Conservation (phyloP, 2,797 vertebrate genomes). For the Austrolebias charrua region DNA sequence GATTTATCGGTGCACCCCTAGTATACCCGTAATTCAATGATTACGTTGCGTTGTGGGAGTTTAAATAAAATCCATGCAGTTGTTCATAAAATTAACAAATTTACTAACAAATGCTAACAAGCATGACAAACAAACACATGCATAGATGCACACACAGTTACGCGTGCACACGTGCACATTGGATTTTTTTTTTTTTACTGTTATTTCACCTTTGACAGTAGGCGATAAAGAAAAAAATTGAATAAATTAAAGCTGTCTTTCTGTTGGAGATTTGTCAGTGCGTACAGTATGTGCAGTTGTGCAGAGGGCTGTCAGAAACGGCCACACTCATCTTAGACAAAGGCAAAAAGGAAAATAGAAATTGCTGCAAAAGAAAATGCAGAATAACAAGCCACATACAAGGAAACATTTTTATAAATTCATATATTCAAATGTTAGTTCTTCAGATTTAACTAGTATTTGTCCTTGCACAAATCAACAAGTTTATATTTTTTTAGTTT, state of each 20-base stretch:
- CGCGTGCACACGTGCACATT: too few relatives aligned
- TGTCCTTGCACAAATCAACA: not conserved
- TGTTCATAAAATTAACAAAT: too few relatives aligned
- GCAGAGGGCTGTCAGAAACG: conserved; percentile 24
- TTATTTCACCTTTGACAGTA: too few relatives aligned
- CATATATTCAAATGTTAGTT: not conserved
- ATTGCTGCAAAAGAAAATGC: conserved; percentile 19
- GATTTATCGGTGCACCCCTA: too few relatives aligned
- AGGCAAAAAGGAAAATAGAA: conserved; percentile 18
- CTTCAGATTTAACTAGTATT: not conserved
- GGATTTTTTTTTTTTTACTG: too few relatives aligned
- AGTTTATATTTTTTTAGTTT: too few relatives aligned
- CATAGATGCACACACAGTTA: too few relatives aligned
- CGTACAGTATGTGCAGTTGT: conserved; percentile 39
- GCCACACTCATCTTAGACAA: conserved; percentile 18
- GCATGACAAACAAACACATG: too few relatives aligned
- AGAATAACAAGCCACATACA: not conserved
- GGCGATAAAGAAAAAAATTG: not conserved
- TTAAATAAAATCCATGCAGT: too few relatives aligned
- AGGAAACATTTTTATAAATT: not conserved
- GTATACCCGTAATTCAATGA: too few relatives aligned
- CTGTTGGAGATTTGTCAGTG: conserved; percentile 13
- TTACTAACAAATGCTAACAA: too few relatives aligned
- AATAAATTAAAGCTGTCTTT: conserved; percentile 9
- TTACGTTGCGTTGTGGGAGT: too few relatives aligned